Evolutionary conservation across 2,113 vertebrate genomes (phyloP), one percentile per base, ranked within the genome.

Genomic region (Nannospalax galili): DNA sequence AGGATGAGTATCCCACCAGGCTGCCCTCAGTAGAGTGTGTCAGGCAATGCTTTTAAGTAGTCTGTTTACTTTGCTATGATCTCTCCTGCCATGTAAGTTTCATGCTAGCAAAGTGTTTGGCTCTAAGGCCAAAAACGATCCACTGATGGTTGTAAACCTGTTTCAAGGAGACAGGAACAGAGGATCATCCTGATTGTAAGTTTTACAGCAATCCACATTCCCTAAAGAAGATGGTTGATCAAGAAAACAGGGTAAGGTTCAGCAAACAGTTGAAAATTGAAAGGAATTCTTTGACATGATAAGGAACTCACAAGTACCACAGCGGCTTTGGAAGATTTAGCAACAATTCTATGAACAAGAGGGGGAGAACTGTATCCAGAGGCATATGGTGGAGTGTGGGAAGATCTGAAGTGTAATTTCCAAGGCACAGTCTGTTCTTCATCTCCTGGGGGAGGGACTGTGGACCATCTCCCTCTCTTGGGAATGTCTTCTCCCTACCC

Each of bases 401-500:
- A 73, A 70, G 26, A 79, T 81, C 24, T 14, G 20, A 35, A 70
- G 28, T 26, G 67, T 0, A 40, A 52, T 37, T 58, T 42, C 56
- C 67, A 73, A 87, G 32, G 58, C 28, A 5, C 24, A 14, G 16
- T 52, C 17, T 58, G 37, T 58, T 89, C 7, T 0, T 7, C 11
- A 20, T 78, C 26, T 60, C 24, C 40, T 48, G 62, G 62, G 17
- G 74, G 62, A 79, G 58, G 14, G 11, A 2, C 3, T 37, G 64
- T 75, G n/a, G 5, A 0, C n/a, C 4, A 22, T 40, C 81, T 40
- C 15, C 19, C 75, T 84, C 14, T 74, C 14, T 22, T 0, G 0
- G n/a, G 64, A 92, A 45, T 14, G n/a, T 45, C n/a, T 85, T 20
- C 15, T 86, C 67, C 35, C 77, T 10, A 14, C 1, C 10, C 14